phyloP scores from a whole-genome alignment of 2,113 vertebrate genomes.

The Dasyprocta punctata region DNA sequence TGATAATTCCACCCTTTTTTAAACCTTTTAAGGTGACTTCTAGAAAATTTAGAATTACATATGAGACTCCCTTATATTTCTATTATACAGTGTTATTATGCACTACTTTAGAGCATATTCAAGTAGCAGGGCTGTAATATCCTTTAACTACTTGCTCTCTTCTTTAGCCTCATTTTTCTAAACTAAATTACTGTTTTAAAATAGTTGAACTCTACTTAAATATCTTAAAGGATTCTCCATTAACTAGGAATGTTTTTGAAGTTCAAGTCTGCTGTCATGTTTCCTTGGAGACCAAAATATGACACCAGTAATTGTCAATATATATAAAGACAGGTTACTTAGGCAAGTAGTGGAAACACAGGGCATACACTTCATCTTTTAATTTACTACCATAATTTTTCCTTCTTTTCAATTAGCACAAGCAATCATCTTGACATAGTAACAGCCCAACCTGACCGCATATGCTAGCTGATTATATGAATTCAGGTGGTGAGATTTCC shows the following conservation, averaged over 20 bases:
- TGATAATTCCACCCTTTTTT: neutral
- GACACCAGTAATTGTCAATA: slow-evolving; percentile 13
- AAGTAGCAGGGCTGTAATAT: neutral
- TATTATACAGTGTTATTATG: neutral
- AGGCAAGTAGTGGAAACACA: neutral
- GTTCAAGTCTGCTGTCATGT: neutral
- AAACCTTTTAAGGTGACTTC: neutral
- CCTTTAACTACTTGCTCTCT: neutral
- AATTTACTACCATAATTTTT: neutral
- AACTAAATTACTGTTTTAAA: slow-evolving; percentile 14
- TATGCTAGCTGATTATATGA: slow-evolving; percentile 37
- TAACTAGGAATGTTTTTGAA: neutral
- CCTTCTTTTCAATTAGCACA: slow-evolving; percentile 55
- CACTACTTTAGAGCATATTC: neutral
- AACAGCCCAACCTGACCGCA: neutral
- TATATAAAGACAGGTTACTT: neutral
- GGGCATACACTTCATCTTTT: neutral
- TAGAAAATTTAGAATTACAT: neutral
- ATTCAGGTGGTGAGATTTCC: slow-evolving; percentile 51
- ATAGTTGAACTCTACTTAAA: neutral
- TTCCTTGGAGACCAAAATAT: slow-evolving; percentile 7
- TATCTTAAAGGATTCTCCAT: neutral
- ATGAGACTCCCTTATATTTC: neutral
- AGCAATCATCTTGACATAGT: slow-evolving; percentile 41
- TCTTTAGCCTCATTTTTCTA: neutral